Conservation (phyloP, 2,888 invertebrate genomes). For the Biston stratarius region DNA sequence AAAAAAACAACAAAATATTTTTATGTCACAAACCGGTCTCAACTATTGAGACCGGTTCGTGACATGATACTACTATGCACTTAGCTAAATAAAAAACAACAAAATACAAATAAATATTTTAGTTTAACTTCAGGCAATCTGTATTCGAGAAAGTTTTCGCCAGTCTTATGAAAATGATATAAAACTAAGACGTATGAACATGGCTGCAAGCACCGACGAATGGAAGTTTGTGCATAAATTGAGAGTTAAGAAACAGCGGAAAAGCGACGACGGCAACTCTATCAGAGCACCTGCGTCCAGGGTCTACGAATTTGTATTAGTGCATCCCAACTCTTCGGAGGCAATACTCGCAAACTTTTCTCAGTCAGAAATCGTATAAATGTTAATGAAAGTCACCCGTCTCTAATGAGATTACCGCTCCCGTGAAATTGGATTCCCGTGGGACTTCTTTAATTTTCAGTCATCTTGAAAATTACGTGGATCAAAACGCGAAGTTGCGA, state of each 20-base stretch:
- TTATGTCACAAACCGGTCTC: too few species aligned
- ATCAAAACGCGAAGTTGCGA: conserved; percentile 58
- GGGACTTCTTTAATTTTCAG: conserved; percentile 84
- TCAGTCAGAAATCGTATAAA: conserved; percentile 79
- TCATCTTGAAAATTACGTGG: conserved; percentile 78
- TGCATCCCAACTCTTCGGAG: conserved; percentile 68
- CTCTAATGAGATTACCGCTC: conserved; percentile 83
- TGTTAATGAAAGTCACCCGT: conserved; percentile 83
- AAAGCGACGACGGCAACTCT: conserved; percentile 62
- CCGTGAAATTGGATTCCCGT: conserved; percentile 82
- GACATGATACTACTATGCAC: too few species aligned
- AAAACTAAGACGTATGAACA: conserved; percentile 48
- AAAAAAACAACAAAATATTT: too few species aligned
- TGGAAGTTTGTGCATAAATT: conserved; percentile 71
- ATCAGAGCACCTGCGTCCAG: conserved; percentile 71
- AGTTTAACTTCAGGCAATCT: too few species aligned
- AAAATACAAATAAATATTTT: too few species aligned
- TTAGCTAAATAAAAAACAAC: too few species aligned
- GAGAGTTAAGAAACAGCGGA: conserved; percentile 61
- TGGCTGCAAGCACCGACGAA: conserved; percentile 48
- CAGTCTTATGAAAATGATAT: conserved; percentile 36
- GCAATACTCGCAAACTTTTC: conserved; percentile 69
- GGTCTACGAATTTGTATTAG: conserved; percentile 75
- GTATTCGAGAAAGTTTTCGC: background rate
- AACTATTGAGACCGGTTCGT: too few species aligned